Evolutionary conservation across 2,888 invertebrate species (phyloP).

Genomic region (Bursaphelenchus okinawaensis): DNA sequence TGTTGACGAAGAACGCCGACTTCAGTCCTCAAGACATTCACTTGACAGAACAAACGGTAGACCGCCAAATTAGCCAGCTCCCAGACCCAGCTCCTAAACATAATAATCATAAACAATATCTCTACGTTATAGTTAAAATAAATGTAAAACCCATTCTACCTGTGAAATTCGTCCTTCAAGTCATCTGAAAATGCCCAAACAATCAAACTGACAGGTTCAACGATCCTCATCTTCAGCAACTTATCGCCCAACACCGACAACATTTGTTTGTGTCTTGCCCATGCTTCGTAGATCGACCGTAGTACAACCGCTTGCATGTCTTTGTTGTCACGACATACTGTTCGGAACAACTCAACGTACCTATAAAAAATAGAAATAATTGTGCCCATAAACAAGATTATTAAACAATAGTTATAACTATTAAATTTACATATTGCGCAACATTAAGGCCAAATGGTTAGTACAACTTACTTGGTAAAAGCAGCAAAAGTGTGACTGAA

Average conservation of each 20-base stretch:
- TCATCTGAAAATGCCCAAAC: conserved; percentile 69
- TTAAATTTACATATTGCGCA: too few relatives aligned
- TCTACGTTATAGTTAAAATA: neutral
- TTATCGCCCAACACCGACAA: conserved; percentile 91
- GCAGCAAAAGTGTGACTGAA: conserved; percentile 97
- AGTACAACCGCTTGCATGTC: conserved; percentile 90
- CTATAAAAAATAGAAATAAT: conserved; percentile 42
- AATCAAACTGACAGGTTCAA: conserved; percentile 91
- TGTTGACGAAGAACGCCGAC: conserved; percentile 13
- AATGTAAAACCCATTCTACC: too few relatives aligned
- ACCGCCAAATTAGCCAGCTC: conserved; percentile 91
- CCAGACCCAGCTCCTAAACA: conserved; percentile 79
- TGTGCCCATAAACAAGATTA: too few relatives aligned
- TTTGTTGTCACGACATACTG: conserved; percentile 77
- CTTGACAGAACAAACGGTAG: conserved; percentile 69
- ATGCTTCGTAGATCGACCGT: conserved; percentile 85
- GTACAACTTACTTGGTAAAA: conserved; percentile 77
- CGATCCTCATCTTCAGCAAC: conserved; percentile 90
- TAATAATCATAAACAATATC: neutral
- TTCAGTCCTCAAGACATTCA: conserved; percentile 5
- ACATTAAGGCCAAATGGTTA: too few relatives aligned
- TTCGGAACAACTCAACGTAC: conserved; percentile 65
- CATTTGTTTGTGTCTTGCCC: conserved; percentile 91
- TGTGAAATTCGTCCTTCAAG: conserved; percentile 45
- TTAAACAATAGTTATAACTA: conserved; percentile 6